Conservation (phyloP, 2,797 vertebrate species). For the Ceryle rudis region DNA sequence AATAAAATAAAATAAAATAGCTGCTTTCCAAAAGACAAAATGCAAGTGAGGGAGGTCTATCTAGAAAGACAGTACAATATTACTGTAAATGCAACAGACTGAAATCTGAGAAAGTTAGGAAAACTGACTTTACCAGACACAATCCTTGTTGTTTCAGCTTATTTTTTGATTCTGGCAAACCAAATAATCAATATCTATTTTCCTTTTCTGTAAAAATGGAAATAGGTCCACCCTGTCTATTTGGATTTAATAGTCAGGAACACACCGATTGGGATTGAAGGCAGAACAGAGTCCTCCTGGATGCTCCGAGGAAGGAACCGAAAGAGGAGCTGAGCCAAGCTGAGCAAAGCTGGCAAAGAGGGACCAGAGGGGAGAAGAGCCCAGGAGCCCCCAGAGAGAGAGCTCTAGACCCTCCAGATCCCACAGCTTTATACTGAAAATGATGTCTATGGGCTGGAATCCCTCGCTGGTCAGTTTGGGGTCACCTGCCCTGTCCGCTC, state of each 20-base stretch:
- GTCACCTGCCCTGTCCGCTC: too few relatives aligned
- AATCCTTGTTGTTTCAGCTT: not conserved
- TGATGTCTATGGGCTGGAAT: too few relatives aligned
- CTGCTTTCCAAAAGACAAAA: not conserved
- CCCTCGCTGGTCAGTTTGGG: too few relatives aligned
- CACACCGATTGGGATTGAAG: too few relatives aligned
- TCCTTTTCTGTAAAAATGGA: not conserved
- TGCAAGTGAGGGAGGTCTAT: not conserved
- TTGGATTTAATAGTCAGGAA: not conserved
- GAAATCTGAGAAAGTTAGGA: not conserved
- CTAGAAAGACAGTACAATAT: not conserved
- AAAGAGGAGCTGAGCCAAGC: too few relatives aligned
- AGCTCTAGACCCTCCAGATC: too few relatives aligned
- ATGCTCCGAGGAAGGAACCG: too few relatives aligned
- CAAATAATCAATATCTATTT: not conserved
- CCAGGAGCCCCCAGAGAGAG: too few relatives aligned
- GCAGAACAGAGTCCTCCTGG: too few relatives aligned
- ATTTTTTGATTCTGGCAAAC: not conserved
- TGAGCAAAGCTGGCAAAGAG: too few relatives aligned
- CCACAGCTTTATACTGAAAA: too few relatives aligned
- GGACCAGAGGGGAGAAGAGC: too few relatives aligned
- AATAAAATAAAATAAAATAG: not conserved
- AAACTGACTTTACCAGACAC: not conserved
- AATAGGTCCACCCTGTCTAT: not conserved
- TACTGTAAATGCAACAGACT: not conserved